Base-by-base conservation (phyloP, 2,888 invertebrate species). In the Pegoplata infirma region DNA sequence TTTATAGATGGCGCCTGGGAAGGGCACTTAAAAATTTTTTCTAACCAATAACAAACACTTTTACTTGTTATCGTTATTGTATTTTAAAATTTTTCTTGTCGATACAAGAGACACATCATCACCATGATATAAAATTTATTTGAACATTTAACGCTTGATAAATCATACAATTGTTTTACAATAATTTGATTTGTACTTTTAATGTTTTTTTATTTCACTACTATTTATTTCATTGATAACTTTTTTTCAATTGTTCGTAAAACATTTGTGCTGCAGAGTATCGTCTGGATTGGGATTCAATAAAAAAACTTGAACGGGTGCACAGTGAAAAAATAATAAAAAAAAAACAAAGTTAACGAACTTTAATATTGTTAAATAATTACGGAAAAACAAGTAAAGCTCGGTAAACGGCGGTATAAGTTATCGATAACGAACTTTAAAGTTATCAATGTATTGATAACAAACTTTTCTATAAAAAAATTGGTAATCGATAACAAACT, bases 101-200 rank as follows among this genome's bases (percentile, higher is more conserved):
- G 3, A 40, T 40, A 40, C n/a, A n/a, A 40, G 36, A 40, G 5
- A 40, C 36, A 40, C 36, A 40, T 40, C 36, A 40, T n/a, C 12
- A 40, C n/a, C 36, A n/a, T 40, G n/a, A 59, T 19, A 47, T 67
- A 36, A 14, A 55, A 68, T 25, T 59, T 55, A 56, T 67, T 68
- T 63, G 73, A 79, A 79, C 21, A 63, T 79, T 75, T 75, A 79
- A 79, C 75, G 79, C 79, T 63, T 75, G 79, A 79, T 79, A 79
- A 71, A 59, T 71, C 66, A 49, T 71, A 53, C 66, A 75, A 79
- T 56, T 79, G 79, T 79, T 79, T 79, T 51, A 79, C 79, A 79
- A 79, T 75, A 75, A 79, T 79, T 79, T 56, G 66, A 79, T 79
- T 79, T 79, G 79, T 79, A 66, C 36, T 55, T 56, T 61, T 14